phyloP scores from a whole-genome alignment of 2,888 invertebrate species.

The Parascotia fuliginaria region DNA sequence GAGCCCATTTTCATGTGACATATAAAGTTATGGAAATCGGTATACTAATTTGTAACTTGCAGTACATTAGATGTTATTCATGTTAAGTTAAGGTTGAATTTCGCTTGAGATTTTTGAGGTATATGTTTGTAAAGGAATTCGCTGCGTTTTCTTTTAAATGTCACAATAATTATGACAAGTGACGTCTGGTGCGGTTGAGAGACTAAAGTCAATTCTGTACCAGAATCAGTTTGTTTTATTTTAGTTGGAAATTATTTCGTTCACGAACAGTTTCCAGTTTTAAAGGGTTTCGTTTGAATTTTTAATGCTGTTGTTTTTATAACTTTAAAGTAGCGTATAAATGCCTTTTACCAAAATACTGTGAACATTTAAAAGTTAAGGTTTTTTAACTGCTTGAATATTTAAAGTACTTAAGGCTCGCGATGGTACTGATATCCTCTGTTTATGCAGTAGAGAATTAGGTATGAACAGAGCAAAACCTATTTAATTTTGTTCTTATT shows the following conservation, averaged over 20 bases:
- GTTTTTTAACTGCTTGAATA: no score
- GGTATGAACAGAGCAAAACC: no score
- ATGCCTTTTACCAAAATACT: no score
- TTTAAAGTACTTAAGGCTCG: no score
- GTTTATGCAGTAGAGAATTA: no score
- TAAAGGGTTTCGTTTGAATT: conserved; percentile 7
- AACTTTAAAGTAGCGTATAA: background rate
- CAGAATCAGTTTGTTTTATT: conserved; percentile 31
- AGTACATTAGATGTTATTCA: background rate
- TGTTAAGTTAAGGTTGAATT: conserved; percentile 5
- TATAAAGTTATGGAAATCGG: conserved; percentile 17
- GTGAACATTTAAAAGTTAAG: no score
- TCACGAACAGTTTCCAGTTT: conserved; percentile 18
- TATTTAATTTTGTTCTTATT: no score
- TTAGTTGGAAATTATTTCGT: conserved; percentile 20
- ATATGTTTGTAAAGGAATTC: conserved; percentile 20
- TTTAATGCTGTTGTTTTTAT: background rate
- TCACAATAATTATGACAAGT: conserved; percentile 51
- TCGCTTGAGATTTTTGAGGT: background rate
- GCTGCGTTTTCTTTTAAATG: conserved; percentile 45
- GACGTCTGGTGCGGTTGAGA: conserved; percentile 35
- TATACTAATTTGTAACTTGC: conserved; percentile 13
- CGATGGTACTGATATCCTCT: no score
- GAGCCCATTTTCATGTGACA: conserved; percentile 18
- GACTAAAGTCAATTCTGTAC: conserved; percentile 35